These are phyloP conservation scores for Sialia sialis DNA, from an alignment of 2,113 vertebrate species.

Conservation along the genomic window DNA sequence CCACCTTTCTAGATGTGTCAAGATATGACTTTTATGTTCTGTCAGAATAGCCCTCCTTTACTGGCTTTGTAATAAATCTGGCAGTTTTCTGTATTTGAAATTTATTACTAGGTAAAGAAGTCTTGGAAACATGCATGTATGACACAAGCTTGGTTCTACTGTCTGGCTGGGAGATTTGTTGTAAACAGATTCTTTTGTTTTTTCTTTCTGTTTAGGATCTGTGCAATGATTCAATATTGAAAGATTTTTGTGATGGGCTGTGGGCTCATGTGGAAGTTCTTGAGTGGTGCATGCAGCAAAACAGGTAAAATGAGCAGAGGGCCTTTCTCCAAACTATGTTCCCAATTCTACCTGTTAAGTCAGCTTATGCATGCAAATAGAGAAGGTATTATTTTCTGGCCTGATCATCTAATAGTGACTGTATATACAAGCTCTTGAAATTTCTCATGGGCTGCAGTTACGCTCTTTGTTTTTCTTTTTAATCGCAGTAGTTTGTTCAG, in stretches of 20 bases:
- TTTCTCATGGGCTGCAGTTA: background rate
- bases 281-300: slow-evolving; percentile 89
- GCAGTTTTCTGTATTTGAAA: background rate
- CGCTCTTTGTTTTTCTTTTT: background rate
- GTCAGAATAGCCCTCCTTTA: background rate
- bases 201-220: slow-evolving; percentile 55
- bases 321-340: background rate
- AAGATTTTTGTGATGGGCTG: slow-evolving; percentile 85
- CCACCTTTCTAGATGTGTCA: background rate
- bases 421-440: background rate
- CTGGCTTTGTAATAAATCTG: background rate
- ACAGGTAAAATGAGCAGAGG: slow-evolving; percentile 68
- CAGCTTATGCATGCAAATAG: background rate
- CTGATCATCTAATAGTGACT: background rate
- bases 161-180: background rate
- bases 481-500: background rate
- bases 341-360: background rate
- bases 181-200: background rate
- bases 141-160: background rate
- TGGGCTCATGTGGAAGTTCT: slow-evolving; percentile 86
- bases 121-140: background rate
- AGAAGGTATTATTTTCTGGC: background rate
- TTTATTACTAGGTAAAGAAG: background rate
- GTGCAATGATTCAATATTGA: slow-evolving; percentile 81
- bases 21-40: background rate